Percentiles rank a stretch among this genome's conserved stretches.
Evolutionary conservation across 2,113 vertebrate species (phyloP).

Genomic region (Oncorhynchus nerka): DNA sequence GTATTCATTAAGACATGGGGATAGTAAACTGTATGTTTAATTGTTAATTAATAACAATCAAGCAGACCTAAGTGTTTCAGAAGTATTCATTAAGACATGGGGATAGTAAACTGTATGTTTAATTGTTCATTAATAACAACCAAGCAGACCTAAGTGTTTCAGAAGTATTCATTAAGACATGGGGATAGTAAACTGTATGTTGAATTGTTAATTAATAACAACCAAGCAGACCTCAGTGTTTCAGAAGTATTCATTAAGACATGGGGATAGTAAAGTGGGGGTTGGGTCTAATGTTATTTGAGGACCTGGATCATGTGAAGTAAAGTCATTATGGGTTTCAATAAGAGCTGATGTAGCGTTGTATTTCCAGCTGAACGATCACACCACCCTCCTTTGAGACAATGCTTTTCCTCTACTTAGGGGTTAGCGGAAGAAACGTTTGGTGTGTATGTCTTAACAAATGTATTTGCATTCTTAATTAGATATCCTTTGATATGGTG

Average conservation of each 20-base stretch:
- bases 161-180: background rate
- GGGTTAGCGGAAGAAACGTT: no score
- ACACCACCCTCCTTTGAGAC: no score
- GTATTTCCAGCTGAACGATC: no score
- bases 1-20: background rate
- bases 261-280: background rate
- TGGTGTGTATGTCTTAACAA: no score
- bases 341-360: no score
- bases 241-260: background rate
- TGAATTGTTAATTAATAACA: constrained; percentile 54
- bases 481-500: no score
- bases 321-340: no score
- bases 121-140: constrained; percentile 50
- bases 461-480: no score
- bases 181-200: constrained; percentile 50
- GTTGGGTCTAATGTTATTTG: no score
- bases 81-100: background rate
- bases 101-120: constrained; percentile 52
- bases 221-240: background rate
- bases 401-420: no score
- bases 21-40: constrained; percentile 54
- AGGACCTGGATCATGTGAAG: no score
- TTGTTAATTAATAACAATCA: constrained; percentile 47
- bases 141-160: background rate
- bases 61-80: background rate